Conservation (phyloP, 64 coral and sea anemone genomes). For the Pocillopora damicornis region DNA sequence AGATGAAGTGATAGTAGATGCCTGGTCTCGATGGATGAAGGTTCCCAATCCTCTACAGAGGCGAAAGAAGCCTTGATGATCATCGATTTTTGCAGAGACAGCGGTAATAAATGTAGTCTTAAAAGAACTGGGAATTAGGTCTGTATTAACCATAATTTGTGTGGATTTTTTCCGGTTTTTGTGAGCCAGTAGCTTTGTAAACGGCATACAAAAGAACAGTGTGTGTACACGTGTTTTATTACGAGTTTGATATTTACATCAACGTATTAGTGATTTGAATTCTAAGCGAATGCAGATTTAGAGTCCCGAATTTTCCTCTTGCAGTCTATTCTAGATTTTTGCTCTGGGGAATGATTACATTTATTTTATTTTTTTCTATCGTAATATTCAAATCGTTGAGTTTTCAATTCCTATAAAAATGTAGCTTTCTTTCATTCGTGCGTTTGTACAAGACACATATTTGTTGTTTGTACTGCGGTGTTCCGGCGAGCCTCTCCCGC, state of each 20-base stretch:
- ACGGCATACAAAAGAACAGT: slow-evolving; percentile 12
- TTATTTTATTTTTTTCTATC: not conserved
- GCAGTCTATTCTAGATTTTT: not conserved
- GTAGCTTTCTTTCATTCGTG: not conserved
- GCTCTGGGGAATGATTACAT: not conserved
- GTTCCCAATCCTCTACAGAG: slow-evolving; percentile 2
- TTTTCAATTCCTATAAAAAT: not conserved
- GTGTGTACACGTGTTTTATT: not conserved
- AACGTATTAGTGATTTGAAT: slow-evolving; percentile 14
- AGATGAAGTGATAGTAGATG: slow-evolving; percentile 55
- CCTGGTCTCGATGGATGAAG: slow-evolving; percentile 26
- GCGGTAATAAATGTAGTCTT: slow-evolving; percentile 7
- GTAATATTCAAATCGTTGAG: not conserved
- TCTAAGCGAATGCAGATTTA: not conserved
- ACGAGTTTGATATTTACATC: not conserved
- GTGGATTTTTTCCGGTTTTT: not conserved
- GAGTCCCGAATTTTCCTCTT: not conserved
- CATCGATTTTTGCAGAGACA: not conserved
- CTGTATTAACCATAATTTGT: not conserved
- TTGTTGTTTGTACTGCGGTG: not conserved
- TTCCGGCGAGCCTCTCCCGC: not conserved
- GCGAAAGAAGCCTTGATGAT: slow-evolving; percentile 2
- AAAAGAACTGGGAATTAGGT: not conserved
- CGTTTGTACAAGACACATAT: not conserved
- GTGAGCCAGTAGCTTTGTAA: not conserved